A percentile compares a stretch with the other conserved stretches of the same genome.
These are phyloP conservation scores for Sciurus carolinensis DNA, from an alignment of 2,797 vertebrate species.

Conservation along the genomic window DNA sequence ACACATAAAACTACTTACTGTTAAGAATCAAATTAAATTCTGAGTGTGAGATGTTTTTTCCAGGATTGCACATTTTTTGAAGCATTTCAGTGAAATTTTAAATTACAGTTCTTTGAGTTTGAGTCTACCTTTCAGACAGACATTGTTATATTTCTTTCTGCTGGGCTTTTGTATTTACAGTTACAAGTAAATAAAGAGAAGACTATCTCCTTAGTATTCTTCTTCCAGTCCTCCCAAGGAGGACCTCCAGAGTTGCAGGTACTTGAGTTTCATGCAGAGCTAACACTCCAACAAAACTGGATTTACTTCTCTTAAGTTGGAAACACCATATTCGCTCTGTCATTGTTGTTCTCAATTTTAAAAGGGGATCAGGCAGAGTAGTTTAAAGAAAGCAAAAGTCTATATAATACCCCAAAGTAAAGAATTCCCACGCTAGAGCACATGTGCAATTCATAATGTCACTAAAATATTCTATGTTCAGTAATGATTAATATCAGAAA, in stretches of 20 bases:
- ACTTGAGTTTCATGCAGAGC: neutral
- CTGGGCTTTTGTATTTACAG: neutral
- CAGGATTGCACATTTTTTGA: neutral
- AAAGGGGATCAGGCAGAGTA: neutral
- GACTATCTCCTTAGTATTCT: neutral
- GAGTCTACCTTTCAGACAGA: conserved; percentile 27
- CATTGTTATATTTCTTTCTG: conserved; percentile 1
- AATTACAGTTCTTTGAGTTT: neutral
- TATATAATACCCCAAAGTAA: neutral
- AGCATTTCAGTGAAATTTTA: conserved; percentile 48
- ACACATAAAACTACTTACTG: conserved; percentile 10
- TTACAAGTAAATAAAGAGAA: neutral
- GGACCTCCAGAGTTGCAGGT: neutral
- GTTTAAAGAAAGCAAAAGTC: conserved; percentile 21
- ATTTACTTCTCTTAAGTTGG: neutral
- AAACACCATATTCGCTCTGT: neutral
- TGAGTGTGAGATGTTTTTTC: conserved; percentile 45
- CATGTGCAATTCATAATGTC: neutral
- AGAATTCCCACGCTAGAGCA: neutral
- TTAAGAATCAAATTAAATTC: conserved; percentile 42
- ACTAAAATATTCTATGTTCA: conserved; percentile 19
- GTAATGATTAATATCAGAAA: neutral
- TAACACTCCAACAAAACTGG: neutral
- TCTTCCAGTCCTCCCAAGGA: neutral
- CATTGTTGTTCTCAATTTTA: neutral